Evolutionary conservation across 53 echinoderm and acorn worm genomes (phyloP).

Genomic region (Hippasteria phrygiana): DNA sequence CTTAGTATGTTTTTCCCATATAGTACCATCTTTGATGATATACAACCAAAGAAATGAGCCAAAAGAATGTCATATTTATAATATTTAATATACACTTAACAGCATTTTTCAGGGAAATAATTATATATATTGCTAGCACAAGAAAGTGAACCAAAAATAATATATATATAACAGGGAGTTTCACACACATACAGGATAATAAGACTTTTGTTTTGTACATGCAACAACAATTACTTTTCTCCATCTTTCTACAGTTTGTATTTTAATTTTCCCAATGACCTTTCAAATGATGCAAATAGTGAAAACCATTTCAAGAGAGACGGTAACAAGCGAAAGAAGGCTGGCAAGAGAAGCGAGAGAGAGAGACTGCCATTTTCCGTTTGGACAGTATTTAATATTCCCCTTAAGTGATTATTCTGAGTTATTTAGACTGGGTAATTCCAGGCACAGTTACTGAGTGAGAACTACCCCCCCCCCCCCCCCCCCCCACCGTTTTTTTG

Average conservation of each 20-base stretch:
- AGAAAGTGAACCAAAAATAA: constrained; percentile 64
- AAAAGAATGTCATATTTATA: constrained; percentile 55
- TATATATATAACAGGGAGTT: constrained; percentile 68
- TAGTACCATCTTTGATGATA: constrained; percentile 65
- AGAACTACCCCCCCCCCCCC: no score
- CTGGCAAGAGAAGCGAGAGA: neutral
- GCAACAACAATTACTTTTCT: constrained; percentile 64
- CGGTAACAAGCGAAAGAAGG: neutral
- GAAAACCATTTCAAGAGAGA: constrained; percentile 1
- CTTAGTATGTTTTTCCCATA: neutral
- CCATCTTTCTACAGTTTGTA: constrained; percentile 61
- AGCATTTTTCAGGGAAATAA: constrained; percentile 62
- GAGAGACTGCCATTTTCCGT: neutral
- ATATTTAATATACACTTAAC: constrained; percentile 64
- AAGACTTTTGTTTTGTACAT: constrained; percentile 65
- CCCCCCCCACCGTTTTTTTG: no score
- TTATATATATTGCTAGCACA: constrained; percentile 70
- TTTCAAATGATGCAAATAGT: constrained; percentile 33
- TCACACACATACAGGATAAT: constrained; percentile 70
- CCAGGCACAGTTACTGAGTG: no score
- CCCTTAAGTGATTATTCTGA: neutral
- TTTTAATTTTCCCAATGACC: constrained; percentile 26
- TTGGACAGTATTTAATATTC: neutral
- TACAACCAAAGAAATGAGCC: constrained; percentile 18
- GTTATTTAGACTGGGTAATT: no score